Percentiles rank a stretch among this genome's conserved stretches.
Conservation (phyloP, 2,113 vertebrate species). For the Thunnus thynnus region DNA sequence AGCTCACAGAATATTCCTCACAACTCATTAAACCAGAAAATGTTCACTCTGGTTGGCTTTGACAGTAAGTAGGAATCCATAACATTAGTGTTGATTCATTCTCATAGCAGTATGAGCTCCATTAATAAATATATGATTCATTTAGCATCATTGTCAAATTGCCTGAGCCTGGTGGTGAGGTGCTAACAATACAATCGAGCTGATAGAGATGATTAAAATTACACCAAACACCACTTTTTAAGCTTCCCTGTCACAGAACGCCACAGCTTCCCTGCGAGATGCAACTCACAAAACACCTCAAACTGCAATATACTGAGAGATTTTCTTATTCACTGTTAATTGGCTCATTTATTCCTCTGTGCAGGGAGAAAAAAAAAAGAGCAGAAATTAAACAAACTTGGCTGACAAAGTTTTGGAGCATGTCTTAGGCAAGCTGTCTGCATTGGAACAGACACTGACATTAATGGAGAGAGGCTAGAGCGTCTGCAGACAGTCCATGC, state of each 20-base stretch:
- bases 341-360: conserved; percentile 69
- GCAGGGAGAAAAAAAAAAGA: conserved; percentile 2
- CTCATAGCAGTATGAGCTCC: conserved; percentile 51
- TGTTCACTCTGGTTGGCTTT: conserved; percentile 38
- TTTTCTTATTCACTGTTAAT: conserved; percentile 76
- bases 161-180: conserved; percentile 56
- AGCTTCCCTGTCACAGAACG: conserved; percentile 58
- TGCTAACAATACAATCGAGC: conserved; percentile 64
- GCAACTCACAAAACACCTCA: conserved; percentile 63
- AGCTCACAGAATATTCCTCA: conserved; percentile 30
- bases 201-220: conserved; percentile 66
- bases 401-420: conserved; percentile 71
- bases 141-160: conserved; percentile 75
- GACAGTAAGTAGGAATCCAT: conserved; percentile 25
- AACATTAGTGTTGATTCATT: conserved; percentile 43
- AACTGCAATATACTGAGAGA: conserved; percentile 42
- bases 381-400: conserved; percentile 61
- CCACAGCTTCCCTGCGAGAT: conserved; percentile 56
- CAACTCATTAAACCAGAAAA: conserved; percentile 27
- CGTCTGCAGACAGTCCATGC: conserved; percentile 63
- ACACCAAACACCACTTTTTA: conserved; percentile 64
- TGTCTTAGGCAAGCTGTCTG: conserved; percentile 53
- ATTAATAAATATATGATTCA: conserved; percentile 71
- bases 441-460: conserved; percentile 66
- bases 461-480: conserved; percentile 70